Evolutionary conservation across 92 coral and sea anemone species (phyloP).

Genomic region (Bergia sp.): DNA sequence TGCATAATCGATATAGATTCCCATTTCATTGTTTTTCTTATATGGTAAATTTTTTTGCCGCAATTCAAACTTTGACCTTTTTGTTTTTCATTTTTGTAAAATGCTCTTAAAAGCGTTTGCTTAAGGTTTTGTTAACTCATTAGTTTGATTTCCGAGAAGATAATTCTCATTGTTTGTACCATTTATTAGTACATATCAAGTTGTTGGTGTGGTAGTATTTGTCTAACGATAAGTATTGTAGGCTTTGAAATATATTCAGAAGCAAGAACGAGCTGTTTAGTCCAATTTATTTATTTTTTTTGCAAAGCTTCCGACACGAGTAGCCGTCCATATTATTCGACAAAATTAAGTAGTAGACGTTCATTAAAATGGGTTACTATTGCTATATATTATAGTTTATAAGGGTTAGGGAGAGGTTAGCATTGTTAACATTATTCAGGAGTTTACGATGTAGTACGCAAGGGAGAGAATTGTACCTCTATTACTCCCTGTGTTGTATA

Average conservation of each 20-base stretch:
- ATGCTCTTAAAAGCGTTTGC: neutral
- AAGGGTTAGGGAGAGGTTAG: neutral
- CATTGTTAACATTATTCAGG: neutral
- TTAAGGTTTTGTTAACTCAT: neutral
- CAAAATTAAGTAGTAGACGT: neutral
- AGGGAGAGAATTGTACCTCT: neutral
- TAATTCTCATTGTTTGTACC: too few relatives aligned
- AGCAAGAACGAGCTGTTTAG: constrained; percentile 10
- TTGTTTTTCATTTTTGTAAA: neutral
- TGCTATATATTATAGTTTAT: constrained; percentile 10
- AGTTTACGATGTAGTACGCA: neutral
- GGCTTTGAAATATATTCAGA: neutral
- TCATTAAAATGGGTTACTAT: neutral
- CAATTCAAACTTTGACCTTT: too few relatives aligned
- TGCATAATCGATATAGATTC: too few relatives aligned
- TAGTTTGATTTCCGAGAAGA: neutral
- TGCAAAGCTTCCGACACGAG: neutral
- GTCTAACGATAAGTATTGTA: too few relatives aligned
- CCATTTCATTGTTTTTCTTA: too few relatives aligned
- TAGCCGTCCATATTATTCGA: neutral
- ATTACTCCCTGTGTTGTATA: neutral
- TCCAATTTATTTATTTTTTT: constrained; percentile 23
- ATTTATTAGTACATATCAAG: too few relatives aligned
- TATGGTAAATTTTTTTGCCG: too few relatives aligned
- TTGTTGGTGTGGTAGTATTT: too few relatives aligned